Conservation (phyloP, 2,113 vertebrate species). For the Poeciliopsis retropinna region DNA sequence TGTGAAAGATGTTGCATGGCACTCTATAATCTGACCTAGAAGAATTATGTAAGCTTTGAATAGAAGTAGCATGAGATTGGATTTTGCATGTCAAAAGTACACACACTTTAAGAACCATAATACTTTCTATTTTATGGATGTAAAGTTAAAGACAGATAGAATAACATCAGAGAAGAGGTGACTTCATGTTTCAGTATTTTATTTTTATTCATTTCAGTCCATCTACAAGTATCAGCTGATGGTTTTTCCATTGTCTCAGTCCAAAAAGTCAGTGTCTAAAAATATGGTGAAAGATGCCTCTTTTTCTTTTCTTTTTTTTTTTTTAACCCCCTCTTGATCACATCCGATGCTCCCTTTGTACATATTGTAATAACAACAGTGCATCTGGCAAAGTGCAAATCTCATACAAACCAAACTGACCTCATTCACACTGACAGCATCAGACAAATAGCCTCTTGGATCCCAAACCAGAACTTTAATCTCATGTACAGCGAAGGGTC, state of each 20-base stretch:
- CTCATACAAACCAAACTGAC: slow-evolving; percentile 51
- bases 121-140: not conserved
- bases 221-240: slow-evolving; percentile 46
- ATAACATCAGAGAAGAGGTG: not conserved
- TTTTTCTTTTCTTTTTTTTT: slow-evolving; percentile 14
- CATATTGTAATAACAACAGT: slow-evolving; percentile 58
- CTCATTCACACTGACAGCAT: slow-evolving; percentile 14
- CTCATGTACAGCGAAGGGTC: slow-evolving; percentile 59
- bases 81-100: not conserved
- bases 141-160: not conserved
- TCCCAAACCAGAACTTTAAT: slow-evolving; percentile 46
- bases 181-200: slow-evolving; percentile 61
- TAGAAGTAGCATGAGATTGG: not conserved
- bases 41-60: too few relatives aligned
- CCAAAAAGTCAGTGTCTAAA: slow-evolving; percentile 75
- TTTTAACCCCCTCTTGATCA: slow-evolving; percentile 16
- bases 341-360: slow-evolving; percentile 60
- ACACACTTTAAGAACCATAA: not conserved
- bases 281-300: slow-evolving; percentile 61
- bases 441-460: slow-evolving; percentile 42
- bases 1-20: not conserved
- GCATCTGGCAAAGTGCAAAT: slow-evolving; percentile 64
- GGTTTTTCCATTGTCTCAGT: slow-evolving; percentile 37
- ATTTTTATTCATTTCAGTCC: slow-evolving; percentile 49
- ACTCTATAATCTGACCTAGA: too few relatives aligned